A percentile compares a stretch with the other conserved stretches of the same genome.
These are phyloP conservation scores for Scaeva pyrastri DNA, from an alignment of 2,888 invertebrate species.

Conservation along the genomic window DNA sequence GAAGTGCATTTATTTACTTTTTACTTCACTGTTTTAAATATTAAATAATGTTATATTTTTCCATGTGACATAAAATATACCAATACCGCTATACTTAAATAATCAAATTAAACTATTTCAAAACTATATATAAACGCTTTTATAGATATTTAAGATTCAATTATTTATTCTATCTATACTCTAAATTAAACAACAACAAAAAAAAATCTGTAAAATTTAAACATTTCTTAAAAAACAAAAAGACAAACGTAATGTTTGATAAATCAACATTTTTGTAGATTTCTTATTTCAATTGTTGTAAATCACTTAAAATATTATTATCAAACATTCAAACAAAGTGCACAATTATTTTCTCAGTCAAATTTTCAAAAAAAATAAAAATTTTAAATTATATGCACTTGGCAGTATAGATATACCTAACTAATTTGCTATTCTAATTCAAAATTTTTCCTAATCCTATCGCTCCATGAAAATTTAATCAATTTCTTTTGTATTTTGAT, in stretches of 20 bases:
- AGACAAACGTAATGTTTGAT: not conserved
- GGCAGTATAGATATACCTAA: too few species aligned
- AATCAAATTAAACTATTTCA: not conserved
- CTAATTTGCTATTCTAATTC: too few species aligned
- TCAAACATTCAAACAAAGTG: slow-evolving; percentile 30
- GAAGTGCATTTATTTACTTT: slow-evolving; percentile 12
- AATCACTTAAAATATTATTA: slow-evolving; percentile 37
- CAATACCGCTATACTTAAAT: not conserved
- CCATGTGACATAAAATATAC: slow-evolving; percentile 20
- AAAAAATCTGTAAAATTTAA: not conserved
- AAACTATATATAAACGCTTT: not conserved
- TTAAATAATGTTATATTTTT: slow-evolving; percentile 22
- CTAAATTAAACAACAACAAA: not conserved
- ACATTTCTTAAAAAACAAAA: not conserved
- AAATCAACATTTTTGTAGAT: slow-evolving; percentile 8
- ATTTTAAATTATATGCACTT: not conserved
- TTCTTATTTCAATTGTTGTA: slow-evolving; percentile 49
- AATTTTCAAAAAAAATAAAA: slow-evolving; percentile 67
- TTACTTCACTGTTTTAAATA: slow-evolving; percentile 25
- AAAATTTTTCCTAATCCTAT: too few species aligned
- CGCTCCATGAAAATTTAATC: slow-evolving; percentile 25
- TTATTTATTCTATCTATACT: not conserved
- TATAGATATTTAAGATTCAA: slow-evolving; percentile 23
- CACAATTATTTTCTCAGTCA: slow-evolving; percentile 75
- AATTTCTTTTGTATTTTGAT: not conserved